Evolutionary conservation across 2,113 vertebrate genomes (phyloP), one percentile per base, ranked within the genome.

Genomic region (Actenoides lindsayi): DNA sequence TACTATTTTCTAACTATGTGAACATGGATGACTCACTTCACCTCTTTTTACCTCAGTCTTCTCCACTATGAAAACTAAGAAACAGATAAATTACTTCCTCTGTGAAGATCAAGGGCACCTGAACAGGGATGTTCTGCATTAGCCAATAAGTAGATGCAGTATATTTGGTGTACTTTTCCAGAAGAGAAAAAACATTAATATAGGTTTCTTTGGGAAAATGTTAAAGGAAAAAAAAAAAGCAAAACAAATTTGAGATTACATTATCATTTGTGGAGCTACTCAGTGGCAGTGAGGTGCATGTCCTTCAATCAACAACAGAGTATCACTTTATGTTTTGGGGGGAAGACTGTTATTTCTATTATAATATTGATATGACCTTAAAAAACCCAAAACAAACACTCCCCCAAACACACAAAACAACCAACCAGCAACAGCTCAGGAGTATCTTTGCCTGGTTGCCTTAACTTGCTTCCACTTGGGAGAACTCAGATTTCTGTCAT

Each of bases 271-370:
- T 56, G 10, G 11, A 88, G 21, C 18, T 85, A 23, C 15, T 57
- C 42, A 24, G 27, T 44, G 21, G n/a, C 33, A 87, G 10, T 10
- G 28, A 79, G 12, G 41, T 68, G 4, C 7, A 13, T 5, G 7
- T 18, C 16, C 30, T 94, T 80, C 30, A 65, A 6, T 33, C 18
- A 68, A 48, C 16, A 68, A 7, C 10, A 48, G 6, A 11, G 2
- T 28, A 50, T 25, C 13, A 13, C 13, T 44, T 30, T 1, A 1
- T 28, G 4, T 16, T 77, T 30, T 21, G 1, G 5, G 2, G 0
- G 7, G 1, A 18, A 8, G 5, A 4, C 1, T 13, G 1, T 48
- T 44, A 15, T 5, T 37, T 77, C 6, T 51, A 13, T 21, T 41
- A 31, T 44, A 57, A 10, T n/a, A 91, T 2, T 35, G 39, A 48